Evolutionary conservation across 1,140 invertebrate species (phyloP), one percentile per base, ranked within the genome.

Genomic region (Tetramorium alpestre): DNA sequence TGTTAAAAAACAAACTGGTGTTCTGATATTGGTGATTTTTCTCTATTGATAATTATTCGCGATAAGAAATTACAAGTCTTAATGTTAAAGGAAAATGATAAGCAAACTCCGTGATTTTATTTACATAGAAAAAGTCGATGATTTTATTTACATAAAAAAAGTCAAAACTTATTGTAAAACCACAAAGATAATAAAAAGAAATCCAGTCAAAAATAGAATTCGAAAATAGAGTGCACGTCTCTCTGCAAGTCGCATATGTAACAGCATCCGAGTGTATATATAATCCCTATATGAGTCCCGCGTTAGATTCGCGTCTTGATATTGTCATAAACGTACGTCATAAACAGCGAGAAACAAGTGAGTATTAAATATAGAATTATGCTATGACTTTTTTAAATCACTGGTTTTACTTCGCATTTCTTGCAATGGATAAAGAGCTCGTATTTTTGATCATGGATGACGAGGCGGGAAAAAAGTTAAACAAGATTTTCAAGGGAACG

Each of bases 401-500:
- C 18, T 62, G 0, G 10, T 54, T 73, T 7, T 1, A 25, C 25
- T 33, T 18, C 16, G 3, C n/a, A 47, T 11, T 67, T 11, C 77
- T 91, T 76, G 18, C 44, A 87, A 85, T 91, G 90, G 72, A 49
- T 6, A 85, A 58, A 28, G 60, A 93, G 85, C 93, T 97, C 33
- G 96, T 94, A 4, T 97, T 96, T 93, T 95, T 95, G 8, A 96
- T 96, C 51, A 87, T 97, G 11, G 96, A 97, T 69, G 96, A 96
- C n/a, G 95, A 96, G 65, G 94, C 96, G 2, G 96, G 96, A 4
- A 93, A 96, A 49, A 96, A 96, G 82, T 93, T 98, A 58, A 97
- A 98, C 90, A 94, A 96, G 41, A 96, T 97, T 90, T 98, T 97
- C 85, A 96, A 96, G 2, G 96, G 96, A 1, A 96, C 97, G 90